These are phyloP conservation scores for Amiota mariae DNA, from an alignment of 2,888 invertebrate species.

Conservation along the genomic window DNA sequence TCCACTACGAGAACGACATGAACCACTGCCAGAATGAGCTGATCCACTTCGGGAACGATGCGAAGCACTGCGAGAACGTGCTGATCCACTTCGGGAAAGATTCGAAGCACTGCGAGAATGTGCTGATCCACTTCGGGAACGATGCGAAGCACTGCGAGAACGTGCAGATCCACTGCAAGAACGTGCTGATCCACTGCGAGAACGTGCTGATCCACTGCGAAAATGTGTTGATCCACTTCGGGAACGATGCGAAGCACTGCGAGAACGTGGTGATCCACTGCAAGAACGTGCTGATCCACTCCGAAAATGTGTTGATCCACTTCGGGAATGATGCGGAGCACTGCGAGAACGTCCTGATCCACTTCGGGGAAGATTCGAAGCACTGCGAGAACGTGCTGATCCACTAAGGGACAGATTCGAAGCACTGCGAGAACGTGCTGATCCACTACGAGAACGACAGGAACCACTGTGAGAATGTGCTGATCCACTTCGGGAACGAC, in stretches of 20 bases:
- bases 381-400: slow-evolving; percentile 9
- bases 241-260: slow-evolving; percentile 54
- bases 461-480: slow-evolving; percentile 56
- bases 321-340: slow-evolving; percentile 47
- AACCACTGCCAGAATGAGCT: slow-evolving; percentile 48
- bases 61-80: slow-evolving; percentile 39
- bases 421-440: slow-evolving; percentile 42
- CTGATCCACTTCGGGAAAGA: slow-evolving; percentile 47
- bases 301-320: slow-evolving; percentile 47
- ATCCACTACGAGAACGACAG: slow-evolving; percentile 45
- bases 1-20: slow-evolving; percentile 48
- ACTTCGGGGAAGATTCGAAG: slow-evolving; percentile 37
- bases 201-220: slow-evolving; percentile 52
- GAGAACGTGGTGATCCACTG: slow-evolving; percentile 38
- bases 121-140: slow-evolving; percentile 44
- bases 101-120: slow-evolving; percentile 44
- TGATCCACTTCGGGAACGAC: slow-evolving; percentile 38
- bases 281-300: too few species aligned
- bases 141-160: slow-evolving; percentile 51
- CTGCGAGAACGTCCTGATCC: slow-evolving; percentile 22
- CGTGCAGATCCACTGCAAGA: slow-evolving; percentile 35
- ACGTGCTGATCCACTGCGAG: slow-evolving; percentile 47
- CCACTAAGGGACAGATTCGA: slow-evolving; percentile 16
- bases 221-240: slow-evolving; percentile 47
- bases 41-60: slow-evolving; percentile 38